These are phyloP conservation scores for Limenitis camilla DNA, from an alignment of 2,888 invertebrate genomes.

Conservation along the genomic window DNA sequence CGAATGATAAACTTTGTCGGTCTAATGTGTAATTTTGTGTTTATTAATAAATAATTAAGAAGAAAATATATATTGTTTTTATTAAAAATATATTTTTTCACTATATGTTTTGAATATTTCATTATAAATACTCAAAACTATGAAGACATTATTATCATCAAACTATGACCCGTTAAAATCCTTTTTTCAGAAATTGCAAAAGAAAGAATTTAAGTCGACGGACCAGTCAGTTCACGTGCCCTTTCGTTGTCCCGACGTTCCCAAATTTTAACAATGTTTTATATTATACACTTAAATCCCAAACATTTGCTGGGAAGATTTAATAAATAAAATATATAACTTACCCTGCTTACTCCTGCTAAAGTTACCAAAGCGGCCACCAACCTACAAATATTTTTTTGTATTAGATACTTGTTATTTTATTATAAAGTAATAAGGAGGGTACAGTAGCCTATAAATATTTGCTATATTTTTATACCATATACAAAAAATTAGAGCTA, in stretches of 20 bases:
- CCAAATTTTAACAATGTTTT: slow-evolving; percentile 42
- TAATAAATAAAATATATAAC: slow-evolving; percentile 31
- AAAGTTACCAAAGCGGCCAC: slow-evolving; percentile 56
- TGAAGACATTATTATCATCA: too few species aligned
- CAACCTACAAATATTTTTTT: slow-evolving; percentile 53
- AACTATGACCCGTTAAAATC: too few species aligned
- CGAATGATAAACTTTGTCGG: slow-evolving; percentile 74
- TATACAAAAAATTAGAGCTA: neutral
- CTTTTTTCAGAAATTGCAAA: slow-evolving; percentile 62
- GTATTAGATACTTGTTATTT: too few species aligned
- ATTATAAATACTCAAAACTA: too few species aligned
- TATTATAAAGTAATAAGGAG: too few species aligned
- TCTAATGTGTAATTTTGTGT: slow-evolving; percentile 33
- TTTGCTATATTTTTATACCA: neutral
- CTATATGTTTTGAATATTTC: neutral
- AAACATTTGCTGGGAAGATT: slow-evolving; percentile 7
- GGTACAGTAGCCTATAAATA: too few species aligned
- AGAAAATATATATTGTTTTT: neutral
- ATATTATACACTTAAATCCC: neutral
- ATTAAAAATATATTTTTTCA: neutral
- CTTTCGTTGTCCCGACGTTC: slow-evolving; percentile 37
- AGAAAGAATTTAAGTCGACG: slow-evolving; percentile 53
- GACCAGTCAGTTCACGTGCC: slow-evolving; percentile 43
- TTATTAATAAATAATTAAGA: slow-evolving; percentile 6
- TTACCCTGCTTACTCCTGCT: slow-evolving; percentile 55